Evolutionary conservation across 2,888 invertebrate species (phyloP), one percentile per base, ranked within the genome.

Genomic region (Drosophila conformis): DNA sequence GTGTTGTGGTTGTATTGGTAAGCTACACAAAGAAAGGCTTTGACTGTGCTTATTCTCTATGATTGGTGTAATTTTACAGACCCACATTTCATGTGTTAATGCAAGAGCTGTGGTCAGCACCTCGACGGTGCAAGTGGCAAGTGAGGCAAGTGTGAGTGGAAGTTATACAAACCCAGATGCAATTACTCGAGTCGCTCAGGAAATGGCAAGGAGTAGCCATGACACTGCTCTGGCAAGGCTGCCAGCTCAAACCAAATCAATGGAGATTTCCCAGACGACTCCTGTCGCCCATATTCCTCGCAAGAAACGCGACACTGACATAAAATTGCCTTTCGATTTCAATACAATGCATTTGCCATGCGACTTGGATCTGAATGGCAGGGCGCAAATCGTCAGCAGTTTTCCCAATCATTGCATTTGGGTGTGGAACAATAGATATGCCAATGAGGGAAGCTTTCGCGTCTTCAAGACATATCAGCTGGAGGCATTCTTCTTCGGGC

Each of bases 401-500:
- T 67, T 78, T 36, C 81, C 81, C 7, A 71, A 71, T 29, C 76
- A 83, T 31, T 83, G 82, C 42, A 61, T 73, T 38, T 79, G 74
- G 70, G 31, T 72, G 0, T 79, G 51, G 35, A 81, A 79, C 29
- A 73, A 75, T 21, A 58, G 42, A 4, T 81, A 51, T 15, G 51
- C 36, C 71, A 76, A 8, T 4, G 83, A 79, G 62, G 62, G 53
- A 0, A 64, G 51, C 57, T 83, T 35, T 58, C 68, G 83, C 0
- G 31, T 80, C 31, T 83, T n/a, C 15, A 77, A 83, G 40, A 75
- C 64, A 36, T 80, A 77, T 38, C 75, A 79, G n/a, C 25, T 83
- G 46, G 82, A 83, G 69, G 74, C 58, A 0, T 83, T 83, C 52
- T 76, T 79, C 60, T 83, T 83, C 33, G 72, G 70, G 0, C 76